Conservation (phyloP, 1,140 invertebrate species). For the Macrobrachium rosenbergii region DNA sequence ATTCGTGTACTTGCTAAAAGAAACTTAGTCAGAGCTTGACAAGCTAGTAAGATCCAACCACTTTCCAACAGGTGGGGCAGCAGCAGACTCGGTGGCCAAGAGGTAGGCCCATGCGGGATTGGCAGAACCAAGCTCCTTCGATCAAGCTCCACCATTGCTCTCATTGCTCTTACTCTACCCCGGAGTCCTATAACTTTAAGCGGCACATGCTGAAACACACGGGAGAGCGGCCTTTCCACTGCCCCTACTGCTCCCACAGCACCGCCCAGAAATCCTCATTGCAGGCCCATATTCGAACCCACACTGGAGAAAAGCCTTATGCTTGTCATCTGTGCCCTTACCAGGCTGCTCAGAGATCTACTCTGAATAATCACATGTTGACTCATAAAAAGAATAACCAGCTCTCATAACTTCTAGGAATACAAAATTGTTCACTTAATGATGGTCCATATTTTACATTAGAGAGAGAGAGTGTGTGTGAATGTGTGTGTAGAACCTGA, state of each 20-base stretch:
- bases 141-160: neutral
- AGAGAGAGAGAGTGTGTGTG: no score
- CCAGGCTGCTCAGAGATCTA: neutral
- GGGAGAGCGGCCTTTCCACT: conserved; percentile 25
- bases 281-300: conserved; percentile 27
- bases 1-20: neutral
- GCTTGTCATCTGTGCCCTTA: neutral
- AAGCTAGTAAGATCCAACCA: no score
- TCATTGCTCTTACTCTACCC: conserved; percentile 29
- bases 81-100: no score
- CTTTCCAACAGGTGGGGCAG: no score
- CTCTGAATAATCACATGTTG: neutral
- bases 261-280: conserved; percentile 28
- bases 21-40: no score
- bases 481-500: no score
- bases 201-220: conserved; percentile 26
- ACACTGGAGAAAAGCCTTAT: conserved; percentile 35
- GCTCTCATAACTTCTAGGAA: no score
- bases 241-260: conserved; percentile 31
- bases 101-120: no score
- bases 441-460: no score
- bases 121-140: no score
- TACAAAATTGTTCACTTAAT: no score
- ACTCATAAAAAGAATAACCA: neutral
- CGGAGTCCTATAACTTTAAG: conserved; percentile 8